phyloP scores from a whole-genome alignment of 2,888 invertebrate species.

The Cloeon dipterum region DNA sequence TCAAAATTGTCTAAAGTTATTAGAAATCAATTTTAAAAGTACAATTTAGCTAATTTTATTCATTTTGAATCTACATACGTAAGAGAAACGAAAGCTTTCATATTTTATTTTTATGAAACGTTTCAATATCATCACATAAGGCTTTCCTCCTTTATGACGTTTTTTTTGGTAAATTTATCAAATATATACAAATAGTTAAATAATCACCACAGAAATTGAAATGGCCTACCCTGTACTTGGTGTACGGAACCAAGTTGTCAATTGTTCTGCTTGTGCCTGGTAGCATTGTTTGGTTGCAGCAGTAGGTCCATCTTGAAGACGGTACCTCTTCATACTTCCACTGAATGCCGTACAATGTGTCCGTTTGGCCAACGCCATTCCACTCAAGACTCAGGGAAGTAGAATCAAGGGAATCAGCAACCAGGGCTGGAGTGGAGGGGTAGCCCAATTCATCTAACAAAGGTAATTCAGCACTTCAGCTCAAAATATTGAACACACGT shows the following conservation, averaged over 20 bases:
- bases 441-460: slow-evolving; percentile 35
- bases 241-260: slow-evolving; percentile 61
- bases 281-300: slow-evolving; percentile 45
- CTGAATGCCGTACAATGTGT: slow-evolving; percentile 35
- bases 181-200: background rate
- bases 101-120: no score
- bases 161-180: background rate
- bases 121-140: background rate
- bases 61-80: no score
- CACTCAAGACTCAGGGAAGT: slow-evolving; percentile 61
- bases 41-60: no score
- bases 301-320: slow-evolving; percentile 60
- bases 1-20: slow-evolving; percentile 1
- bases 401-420: slow-evolving; percentile 51
- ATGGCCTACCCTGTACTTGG: slow-evolving; percentile 58
- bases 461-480: no score
- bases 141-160: background rate
- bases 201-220: no score
- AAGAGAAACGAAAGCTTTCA: background rate
- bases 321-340: slow-evolving; percentile 43
- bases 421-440: slow-evolving; percentile 49
- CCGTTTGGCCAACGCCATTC: slow-evolving; percentile 18
- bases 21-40: background rate
- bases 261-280: slow-evolving; percentile 40
- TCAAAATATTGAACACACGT: no score